These are phyloP conservation scores for Acrocera orbiculus DNA, from an alignment of 2,888 invertebrate species.

Conservation along the genomic window DNA sequence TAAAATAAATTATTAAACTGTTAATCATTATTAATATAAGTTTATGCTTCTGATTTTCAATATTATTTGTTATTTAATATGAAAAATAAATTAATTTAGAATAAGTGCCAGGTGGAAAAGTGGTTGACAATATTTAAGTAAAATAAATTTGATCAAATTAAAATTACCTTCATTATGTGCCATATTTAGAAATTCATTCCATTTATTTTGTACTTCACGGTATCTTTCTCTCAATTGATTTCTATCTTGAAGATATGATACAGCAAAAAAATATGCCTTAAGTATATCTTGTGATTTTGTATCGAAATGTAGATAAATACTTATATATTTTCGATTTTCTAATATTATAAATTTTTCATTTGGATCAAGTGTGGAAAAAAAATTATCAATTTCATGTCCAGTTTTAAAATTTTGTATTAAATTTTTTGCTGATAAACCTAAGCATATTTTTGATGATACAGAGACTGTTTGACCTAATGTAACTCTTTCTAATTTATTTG, in stretches of 20 bases:
- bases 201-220: constrained; percentile 34
- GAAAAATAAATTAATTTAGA: no score
- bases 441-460: constrained; percentile 25
- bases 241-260: constrained; percentile 30
- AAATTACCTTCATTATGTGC: constrained; percentile 30
- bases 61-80: no score
- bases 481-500: constrained; percentile 55
- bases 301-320: constrained; percentile 30
- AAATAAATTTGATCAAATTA: not conserved
- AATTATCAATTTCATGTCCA: constrained; percentile 26
- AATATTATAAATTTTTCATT: constrained; percentile 31
- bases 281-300: constrained; percentile 29
- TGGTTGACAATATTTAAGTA: not conserved
- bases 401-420: constrained; percentile 28
- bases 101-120: no score
- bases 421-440: constrained; percentile 27
- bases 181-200: constrained; percentile 31
- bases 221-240: constrained; percentile 32
- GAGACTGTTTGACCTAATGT: constrained; percentile 37
- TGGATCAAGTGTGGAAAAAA: constrained; percentile 31
- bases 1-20: no score
- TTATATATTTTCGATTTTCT: constrained; percentile 26
- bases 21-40: no score
- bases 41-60: no score
- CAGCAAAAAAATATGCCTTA: constrained; percentile 31